These are phyloP conservation scores for Hypomesus transpacificus DNA, from an alignment of 2,113 vertebrate species.

Conservation along the genomic window DNA sequence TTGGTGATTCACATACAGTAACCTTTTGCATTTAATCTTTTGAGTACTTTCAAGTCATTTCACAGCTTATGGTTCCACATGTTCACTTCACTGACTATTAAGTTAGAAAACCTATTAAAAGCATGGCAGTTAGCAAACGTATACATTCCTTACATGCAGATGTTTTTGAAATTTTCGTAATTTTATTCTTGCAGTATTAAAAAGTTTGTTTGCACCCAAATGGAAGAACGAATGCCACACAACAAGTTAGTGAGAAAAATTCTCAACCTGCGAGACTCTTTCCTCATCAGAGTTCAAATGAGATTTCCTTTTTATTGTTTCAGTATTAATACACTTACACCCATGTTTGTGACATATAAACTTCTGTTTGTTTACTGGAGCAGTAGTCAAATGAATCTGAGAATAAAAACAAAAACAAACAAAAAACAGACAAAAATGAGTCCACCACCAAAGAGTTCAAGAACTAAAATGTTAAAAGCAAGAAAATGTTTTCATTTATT, in stretches of 20 bases:
- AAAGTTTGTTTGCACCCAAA: constrained; percentile 44
- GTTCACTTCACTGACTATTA: constrained; percentile 67
- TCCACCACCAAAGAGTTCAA: constrained; percentile 62
- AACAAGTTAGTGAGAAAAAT: constrained; percentile 72
- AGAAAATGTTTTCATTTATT: constrained; percentile 74
- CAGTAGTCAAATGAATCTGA: constrained; percentile 39
- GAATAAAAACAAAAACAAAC: constrained; percentile 29
- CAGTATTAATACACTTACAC: constrained; percentile 57
- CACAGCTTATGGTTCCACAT: constrained; percentile 47
- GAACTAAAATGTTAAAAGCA: constrained; percentile 65
- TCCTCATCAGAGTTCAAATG: constrained; percentile 58
- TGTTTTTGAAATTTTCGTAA: constrained; percentile 32
- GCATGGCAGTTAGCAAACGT: no score
- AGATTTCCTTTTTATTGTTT: constrained; percentile 55
- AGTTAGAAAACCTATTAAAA: constrained; percentile 65
- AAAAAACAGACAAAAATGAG: constrained; percentile 44
- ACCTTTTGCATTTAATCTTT: neutral
- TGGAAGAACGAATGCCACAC: constrained; percentile 51
- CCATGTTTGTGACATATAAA: constrained; percentile 45
- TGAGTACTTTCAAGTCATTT: constrained; percentile 22
- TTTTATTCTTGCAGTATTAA: constrained; percentile 61
- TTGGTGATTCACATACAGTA: neutral
- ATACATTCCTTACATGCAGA: no score
- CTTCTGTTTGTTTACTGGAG: constrained; percentile 37
- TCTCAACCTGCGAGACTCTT: constrained; percentile 82